Evolutionary conservation across 2,888 invertebrate species (phyloP).

Genomic region (Caenorhabditis macrosperma): DNA sequence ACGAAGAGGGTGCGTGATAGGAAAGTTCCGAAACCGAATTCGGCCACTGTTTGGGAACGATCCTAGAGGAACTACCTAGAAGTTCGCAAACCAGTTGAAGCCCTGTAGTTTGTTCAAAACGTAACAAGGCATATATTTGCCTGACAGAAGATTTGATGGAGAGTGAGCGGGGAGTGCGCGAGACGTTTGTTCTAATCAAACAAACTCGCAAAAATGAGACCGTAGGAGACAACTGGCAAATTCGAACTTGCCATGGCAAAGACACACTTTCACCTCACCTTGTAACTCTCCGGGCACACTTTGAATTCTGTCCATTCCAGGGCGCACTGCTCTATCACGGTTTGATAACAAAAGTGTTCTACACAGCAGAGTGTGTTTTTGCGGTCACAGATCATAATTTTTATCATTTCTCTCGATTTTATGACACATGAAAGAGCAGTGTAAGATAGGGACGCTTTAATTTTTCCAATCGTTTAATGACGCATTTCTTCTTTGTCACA

Average conservation of each 20-base stretch:
- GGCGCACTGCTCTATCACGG: conserved; percentile 16
- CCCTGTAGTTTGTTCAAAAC: neutral
- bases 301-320: neutral
- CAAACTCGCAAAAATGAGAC: conserved; percentile 22
- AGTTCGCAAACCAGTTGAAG: neutral
- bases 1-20: no score
- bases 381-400: conserved; percentile 38
- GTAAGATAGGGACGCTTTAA: neutral
- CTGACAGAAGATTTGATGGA: neutral
- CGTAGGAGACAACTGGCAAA: conserved; percentile 18
- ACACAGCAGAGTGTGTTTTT: neutral
- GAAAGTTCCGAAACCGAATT: no score
- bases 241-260: conserved; percentile 5
- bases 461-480: neutral
- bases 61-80: neutral
- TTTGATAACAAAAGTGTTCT: conserved; percentile 41
- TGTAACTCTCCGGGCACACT: neutral
- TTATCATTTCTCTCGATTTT: conserved; percentile 21
- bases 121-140: neutral
- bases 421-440: conserved; percentile 15
- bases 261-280: conserved; percentile 15
- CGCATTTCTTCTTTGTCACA: neutral
- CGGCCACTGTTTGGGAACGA: no score
- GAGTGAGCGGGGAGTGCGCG: conserved; percentile 2
- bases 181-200: conserved; percentile 30